These are phyloP conservation scores for Anthoptus insignis DNA, from an alignment of 2,888 invertebrate genomes.

Conservation along the genomic window DNA sequence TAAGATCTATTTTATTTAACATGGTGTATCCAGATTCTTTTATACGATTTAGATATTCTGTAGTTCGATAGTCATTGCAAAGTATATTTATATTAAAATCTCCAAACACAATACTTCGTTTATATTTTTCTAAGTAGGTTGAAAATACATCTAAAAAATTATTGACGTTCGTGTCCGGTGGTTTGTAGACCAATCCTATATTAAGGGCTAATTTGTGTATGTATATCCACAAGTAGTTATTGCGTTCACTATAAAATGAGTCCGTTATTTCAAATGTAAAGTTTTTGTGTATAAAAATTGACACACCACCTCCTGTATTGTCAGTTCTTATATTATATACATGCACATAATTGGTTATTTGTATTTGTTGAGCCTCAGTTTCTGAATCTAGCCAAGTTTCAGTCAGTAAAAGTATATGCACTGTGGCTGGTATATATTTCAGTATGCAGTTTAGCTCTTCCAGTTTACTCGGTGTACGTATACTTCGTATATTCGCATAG, in stretches of 20 bases:
- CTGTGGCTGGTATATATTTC: conserved; percentile 29
- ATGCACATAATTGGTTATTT: conserved; percentile 31
- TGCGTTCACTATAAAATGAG: neutral
- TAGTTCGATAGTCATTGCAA: conserved; percentile 1
- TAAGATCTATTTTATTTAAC: conserved; percentile 2
- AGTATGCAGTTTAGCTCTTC: conserved; percentile 46
- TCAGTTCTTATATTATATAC: conserved; percentile 24
- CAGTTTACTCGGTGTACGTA: conserved; percentile 43
- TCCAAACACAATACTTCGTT: neutral
- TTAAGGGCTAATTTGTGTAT: conserved; percentile 6
- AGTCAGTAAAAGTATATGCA: conserved; percentile 41
- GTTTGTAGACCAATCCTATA: conserved; percentile 20
- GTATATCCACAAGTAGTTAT: conserved; percentile 27
- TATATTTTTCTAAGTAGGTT: neutral
- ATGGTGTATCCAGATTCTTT: conserved; percentile 8
- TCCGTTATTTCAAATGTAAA: conserved; percentile 37
- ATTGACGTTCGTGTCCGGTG: neutral
- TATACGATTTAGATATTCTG: neutral
- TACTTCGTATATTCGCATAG: conserved; percentile 42
- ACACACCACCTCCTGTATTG: conserved; percentile 17
- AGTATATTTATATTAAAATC: too few relatives aligned
- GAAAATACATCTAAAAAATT: conserved; percentile 10
- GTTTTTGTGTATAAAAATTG: conserved; percentile 45
- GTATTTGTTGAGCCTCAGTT: conserved; percentile 5
- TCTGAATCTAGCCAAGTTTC: conserved; percentile 44